A percentile compares a stretch with the other conserved stretches of the same genome.
phyloP scores from a whole-genome alignment of 2,797 vertebrate species.

The Enteromius radiatus region DNA sequence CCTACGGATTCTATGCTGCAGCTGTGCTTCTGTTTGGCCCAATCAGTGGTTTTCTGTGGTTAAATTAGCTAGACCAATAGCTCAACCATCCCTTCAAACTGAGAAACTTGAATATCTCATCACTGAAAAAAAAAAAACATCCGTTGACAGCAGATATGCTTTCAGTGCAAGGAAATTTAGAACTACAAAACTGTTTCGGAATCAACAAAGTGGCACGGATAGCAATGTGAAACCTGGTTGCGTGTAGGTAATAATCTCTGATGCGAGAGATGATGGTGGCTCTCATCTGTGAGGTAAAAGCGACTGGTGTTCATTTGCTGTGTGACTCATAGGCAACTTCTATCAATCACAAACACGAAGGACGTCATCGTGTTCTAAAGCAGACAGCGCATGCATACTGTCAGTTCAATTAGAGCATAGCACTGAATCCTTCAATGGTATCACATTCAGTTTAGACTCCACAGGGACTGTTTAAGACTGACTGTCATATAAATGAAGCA shows the following conservation, averaged over 20 bases:
- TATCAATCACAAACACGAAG: slow-evolving; percentile 13
- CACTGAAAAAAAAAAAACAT: neutral
- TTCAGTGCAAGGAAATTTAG: slow-evolving; percentile 6
- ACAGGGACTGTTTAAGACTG: slow-evolving; percentile 4
- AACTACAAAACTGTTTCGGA: neutral
- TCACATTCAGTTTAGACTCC: slow-evolving; percentile 7
- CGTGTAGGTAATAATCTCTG: slow-evolving; percentile 23
- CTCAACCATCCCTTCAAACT: neutral
- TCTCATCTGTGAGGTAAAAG: slow-evolving; percentile 28
- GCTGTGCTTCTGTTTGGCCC: slow-evolving; percentile 18
- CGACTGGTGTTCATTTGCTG: slow-evolving; percentile 19
- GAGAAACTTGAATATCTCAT: slow-evolving; percentile 28
- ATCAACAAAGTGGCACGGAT: neutral
- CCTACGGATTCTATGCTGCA: neutral
- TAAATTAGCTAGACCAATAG: slow-evolving; percentile 19
- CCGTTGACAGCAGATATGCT: slow-evolving; percentile 4
- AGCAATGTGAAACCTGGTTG: neutral
- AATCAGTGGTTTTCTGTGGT: slow-evolving; percentile 22
- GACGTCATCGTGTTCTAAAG: slow-evolving; percentile 35
- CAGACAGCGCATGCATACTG: neutral
- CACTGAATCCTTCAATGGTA: slow-evolving; percentile 14
- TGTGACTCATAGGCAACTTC: slow-evolving; percentile 32
- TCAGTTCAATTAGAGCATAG: slow-evolving; percentile 33
- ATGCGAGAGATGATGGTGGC: slow-evolving; percentile 22
- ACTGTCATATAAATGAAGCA: slow-evolving; percentile 30